Conservation (phyloP, 2,113 vertebrate genomes). For the Amazona vittata region DNA sequence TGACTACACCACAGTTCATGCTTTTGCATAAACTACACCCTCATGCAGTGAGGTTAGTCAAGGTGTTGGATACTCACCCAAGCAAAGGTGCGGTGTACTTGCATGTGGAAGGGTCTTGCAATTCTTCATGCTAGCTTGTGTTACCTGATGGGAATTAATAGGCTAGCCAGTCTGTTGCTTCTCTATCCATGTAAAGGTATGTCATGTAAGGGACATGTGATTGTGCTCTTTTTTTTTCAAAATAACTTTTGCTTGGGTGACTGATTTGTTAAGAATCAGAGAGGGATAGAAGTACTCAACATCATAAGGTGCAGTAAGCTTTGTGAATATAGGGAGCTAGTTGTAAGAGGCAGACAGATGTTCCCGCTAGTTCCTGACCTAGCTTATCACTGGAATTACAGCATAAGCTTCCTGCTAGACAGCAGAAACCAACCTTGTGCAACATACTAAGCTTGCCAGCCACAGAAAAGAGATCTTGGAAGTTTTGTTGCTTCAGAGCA, state of each 20-base stretch:
- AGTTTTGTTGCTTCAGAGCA: not conserved
- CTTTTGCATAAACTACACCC: not conserved
- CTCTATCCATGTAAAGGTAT: not conserved
- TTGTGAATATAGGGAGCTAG: not conserved
- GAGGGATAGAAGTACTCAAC: not conserved
- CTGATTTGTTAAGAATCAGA: not conserved
- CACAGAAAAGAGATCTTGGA: not conserved
- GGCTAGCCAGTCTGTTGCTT: not conserved
- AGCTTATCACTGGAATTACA: not conserved
- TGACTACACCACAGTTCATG: not conserved
- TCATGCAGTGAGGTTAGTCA: not conserved
- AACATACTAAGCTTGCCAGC: not conserved
- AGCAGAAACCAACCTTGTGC: not conserved
- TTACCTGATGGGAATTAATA: not conserved
- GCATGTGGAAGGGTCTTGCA: rapidly evolving
- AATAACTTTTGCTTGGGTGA: not conserved
- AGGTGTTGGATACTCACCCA: rapidly evolving
- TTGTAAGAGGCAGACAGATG: not conserved
- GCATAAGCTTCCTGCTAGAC: not conserved
- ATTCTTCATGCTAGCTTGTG: not conserved
- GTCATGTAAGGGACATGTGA: rapidly evolving
- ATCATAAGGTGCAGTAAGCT: not conserved
- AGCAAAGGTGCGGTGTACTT: not conserved
- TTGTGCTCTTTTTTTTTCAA: not conserved
- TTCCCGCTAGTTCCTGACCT: not conserved